Base-by-base conservation (phyloP, 1,140 invertebrate species). In the Goniozus legneri region DNA sequence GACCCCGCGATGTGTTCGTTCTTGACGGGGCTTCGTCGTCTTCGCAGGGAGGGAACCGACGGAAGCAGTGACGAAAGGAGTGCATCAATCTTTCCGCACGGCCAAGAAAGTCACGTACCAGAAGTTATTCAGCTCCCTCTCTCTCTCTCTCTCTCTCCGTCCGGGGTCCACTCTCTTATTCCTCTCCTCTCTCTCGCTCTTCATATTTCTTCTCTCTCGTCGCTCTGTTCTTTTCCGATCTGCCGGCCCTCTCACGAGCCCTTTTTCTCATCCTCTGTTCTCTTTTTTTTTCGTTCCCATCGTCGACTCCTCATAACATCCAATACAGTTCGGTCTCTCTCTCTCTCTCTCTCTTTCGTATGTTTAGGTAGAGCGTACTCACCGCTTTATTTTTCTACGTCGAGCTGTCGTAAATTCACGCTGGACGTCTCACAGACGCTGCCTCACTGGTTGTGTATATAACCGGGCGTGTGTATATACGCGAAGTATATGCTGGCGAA, bases 21-120 rank as follows among this genome's bases (percentile, higher is more conserved):
- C 32, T 27, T 6, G 22, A 22, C 10, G 18, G 3, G 14, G 41
- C n/a, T n/a, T n/a, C n/a, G n/a, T n/a, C n/a, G n/a, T n/a, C n/a
- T n/a, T n/a, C n/a, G n/a, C n/a, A n/a, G n/a, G n/a, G n/a, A n/a
- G n/a, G n/a, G n/a, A n/a, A n/a, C n/a, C n/a, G n/a, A n/a, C n/a
- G 19, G 15, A 36, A 40, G 22, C 31, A 43, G 51, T 53, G 51
- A 53, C 47, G 51, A 52, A 52, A 52, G 41, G 41, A 47, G 50
- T 47, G 37, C 46, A 55, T 55, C 53, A 48, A 55, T 55, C 53
- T 52, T 44, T 55, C 50, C 44, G 39, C 51, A 47, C 41, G 50
- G 33, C 13, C 40, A 39, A 39, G 45, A 41, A 47, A 50, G 44
- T 55, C 53, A 55, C 53, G 53, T 55, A 52, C 22, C 4, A 31